These are phyloP conservation scores for Coelopa frigida DNA, from an alignment of 1,140 invertebrate genomes.

Conservation along the genomic window DNA sequence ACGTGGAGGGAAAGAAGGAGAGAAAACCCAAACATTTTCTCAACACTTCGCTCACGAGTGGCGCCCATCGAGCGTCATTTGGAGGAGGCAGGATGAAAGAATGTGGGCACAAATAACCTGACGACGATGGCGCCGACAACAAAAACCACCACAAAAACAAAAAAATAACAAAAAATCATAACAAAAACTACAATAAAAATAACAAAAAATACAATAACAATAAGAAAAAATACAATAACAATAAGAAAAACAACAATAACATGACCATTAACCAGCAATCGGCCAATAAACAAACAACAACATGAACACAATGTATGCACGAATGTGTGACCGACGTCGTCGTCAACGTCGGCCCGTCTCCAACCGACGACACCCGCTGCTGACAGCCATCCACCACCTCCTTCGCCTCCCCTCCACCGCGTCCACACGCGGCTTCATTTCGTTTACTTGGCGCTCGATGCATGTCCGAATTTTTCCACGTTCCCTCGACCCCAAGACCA, in stretches of 20 bases:
- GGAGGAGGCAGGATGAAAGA: too few species aligned
- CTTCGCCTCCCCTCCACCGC: too few species aligned
- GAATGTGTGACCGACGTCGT: background rate
- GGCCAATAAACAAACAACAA: conserved; percentile 42
- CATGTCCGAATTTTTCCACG: too few species aligned
- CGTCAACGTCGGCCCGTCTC: background rate
- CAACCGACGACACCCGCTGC: background rate
- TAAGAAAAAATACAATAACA: background rate
- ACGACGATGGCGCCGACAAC: background rate
- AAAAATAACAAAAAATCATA: conserved; percentile 1
- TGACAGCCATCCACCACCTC: background rate
- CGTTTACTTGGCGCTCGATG: too few species aligned
- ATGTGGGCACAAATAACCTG: background rate
- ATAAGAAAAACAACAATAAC: background rate
- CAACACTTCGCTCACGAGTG: too few species aligned
- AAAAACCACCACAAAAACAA: background rate
- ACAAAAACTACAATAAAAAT: background rate
- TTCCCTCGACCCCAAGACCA: too few species aligned
- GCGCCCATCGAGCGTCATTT: too few species aligned
- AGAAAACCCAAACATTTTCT: too few species aligned
- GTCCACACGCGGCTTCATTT: too few species aligned
- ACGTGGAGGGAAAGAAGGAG: background rate
- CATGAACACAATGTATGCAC: background rate
- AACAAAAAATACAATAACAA: background rate
- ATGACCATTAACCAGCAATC: conserved; percentile 25